Evolutionary conservation across 2,113 vertebrate genomes (phyloP).

Genomic region (Lethenteron reissneri): DNA sequence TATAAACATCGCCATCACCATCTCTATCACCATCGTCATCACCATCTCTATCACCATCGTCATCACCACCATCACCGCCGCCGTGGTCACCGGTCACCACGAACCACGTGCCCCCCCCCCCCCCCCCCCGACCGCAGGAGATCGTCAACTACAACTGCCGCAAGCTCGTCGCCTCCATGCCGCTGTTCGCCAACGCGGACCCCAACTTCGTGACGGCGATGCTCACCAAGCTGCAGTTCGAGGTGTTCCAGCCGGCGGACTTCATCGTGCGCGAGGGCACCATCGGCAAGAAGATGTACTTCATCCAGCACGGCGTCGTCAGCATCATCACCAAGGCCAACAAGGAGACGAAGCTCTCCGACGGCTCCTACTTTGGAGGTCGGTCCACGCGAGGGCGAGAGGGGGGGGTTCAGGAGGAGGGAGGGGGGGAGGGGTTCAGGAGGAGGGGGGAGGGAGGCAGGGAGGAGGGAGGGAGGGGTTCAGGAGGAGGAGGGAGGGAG

Average conservation of each 20-base stretch:
- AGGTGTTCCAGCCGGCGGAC: slow-evolving; percentile 90
- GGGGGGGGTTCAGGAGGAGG: too few species aligned
- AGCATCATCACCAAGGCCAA: slow-evolving; percentile 91
- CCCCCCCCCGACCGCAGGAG: slow-evolving; percentile 33
- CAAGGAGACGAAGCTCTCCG: slow-evolving; percentile 89
- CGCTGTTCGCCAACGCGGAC: slow-evolving; percentile 86
- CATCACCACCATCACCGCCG: too few species aligned
- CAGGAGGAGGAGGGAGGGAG: too few species aligned
- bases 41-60: too few species aligned
- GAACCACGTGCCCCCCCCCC: too few species aligned
- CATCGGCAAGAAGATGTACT: slow-evolving; percentile 98
- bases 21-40: too few species aligned
- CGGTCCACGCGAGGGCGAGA: too few species aligned
- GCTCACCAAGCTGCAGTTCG: slow-evolving; percentile 86
- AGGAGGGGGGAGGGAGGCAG: too few species aligned
- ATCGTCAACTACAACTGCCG: slow-evolving; percentile 96
- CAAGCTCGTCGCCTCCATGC: slow-evolving; percentile 92
- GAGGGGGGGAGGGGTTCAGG: too few species aligned
- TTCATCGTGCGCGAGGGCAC: slow-evolving; percentile 93
- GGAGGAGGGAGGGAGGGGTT: too few species aligned
- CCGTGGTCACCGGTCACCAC: too few species aligned
- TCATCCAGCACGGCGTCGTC: slow-evolving; percentile 86
- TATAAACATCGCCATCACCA: too few species aligned
- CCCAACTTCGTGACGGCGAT: slow-evolving; percentile 96
- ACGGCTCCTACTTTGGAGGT: slow-evolving; percentile 97